Base-by-base conservation (phyloP, 2,113 vertebrate genomes). In the Macroglossus sobrinus region DNA sequence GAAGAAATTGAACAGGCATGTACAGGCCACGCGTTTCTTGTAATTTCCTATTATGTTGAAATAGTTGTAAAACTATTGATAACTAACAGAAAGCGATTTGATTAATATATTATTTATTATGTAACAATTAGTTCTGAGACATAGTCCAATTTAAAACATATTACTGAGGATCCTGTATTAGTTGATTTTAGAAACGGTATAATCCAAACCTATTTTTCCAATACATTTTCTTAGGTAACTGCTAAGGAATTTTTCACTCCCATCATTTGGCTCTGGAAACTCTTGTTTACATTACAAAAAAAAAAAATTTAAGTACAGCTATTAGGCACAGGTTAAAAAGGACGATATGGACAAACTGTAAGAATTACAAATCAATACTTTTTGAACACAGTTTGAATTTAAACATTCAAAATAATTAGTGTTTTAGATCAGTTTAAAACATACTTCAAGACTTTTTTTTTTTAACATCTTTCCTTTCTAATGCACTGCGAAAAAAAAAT, bases 81-180 rank as follows among this genome's bases (percentile, higher is more conserved):
- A 64, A 59, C 4, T 55, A 93, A 92, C 45, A 84, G 19, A 45
- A 68, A 61, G 53, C 9, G 15, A 26, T 38, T 11, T 59, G 87
- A n/a, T 81, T 66, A 38, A 81, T 24, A n/a, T 74, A 55, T 45
- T 75, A 28, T 97, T 98, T 97, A 97, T 97, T 96, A 93, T 18
- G 3, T 76, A 75, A 96, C n/a, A 96, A 75, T 85, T 43, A 76
- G 22, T 84, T 95, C 78, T 88, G 72, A 97, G 88, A 88, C 81
- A 93, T 93, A 95, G 91, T 86, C 33, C 88, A 90, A 50, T 90
- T 88, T 59, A 88, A 75, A 90, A 93, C 63, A 76, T 18, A 68
- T 59, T 38, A 94, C 38, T 69, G 45, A 81, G 43, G 85, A 85
- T 57, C 72, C 66, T 50, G 2, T 55, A 55, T 50, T 61, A 89